Evolutionary conservation across 37 sponge, comb jelly and placozoan genomes (phyloP).

Genomic region (Halisarca cf. caerulea): DNA sequence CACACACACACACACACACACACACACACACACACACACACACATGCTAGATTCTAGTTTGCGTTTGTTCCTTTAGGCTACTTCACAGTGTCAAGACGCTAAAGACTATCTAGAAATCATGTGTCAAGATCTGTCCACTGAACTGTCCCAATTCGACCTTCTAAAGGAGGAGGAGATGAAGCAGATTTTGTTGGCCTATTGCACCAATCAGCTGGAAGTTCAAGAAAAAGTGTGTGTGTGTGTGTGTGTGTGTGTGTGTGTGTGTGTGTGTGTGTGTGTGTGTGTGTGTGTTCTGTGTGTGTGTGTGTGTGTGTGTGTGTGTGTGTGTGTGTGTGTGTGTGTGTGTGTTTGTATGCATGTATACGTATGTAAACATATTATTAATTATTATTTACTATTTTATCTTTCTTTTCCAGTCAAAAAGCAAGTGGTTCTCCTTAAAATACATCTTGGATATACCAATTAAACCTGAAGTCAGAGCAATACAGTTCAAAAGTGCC

Average conservation of each 20-base stretch:
- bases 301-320: background rate
- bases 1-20: no score
- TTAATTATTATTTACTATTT: no score
- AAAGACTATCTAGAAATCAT: constrained; percentile 87
- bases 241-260: no score
- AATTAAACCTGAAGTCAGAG: constrained; percentile 57
- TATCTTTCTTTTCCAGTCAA: constrained; percentile 40
- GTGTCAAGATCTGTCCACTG: constrained; percentile 71
- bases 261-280: no score
- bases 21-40: no score
- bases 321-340: constrained; percentile 7
- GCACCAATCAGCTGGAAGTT: constrained; percentile 57
- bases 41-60: no score
- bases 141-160: constrained; percentile 77
- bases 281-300: no score
- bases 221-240: constrained; percentile 64
- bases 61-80: constrained; percentile 45
- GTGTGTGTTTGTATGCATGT: no score
- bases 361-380: no score
- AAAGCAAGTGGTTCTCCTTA: constrained; percentile 86
- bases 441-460: constrained; percentile 65
- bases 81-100: constrained; percentile 72
- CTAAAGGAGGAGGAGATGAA: constrained; percentile 79
- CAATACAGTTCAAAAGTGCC: constrained; percentile 60
- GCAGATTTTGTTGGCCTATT: constrained; percentile 70